These are phyloP conservation scores for Ceyx cyanopectus DNA, from an alignment of 2,113 vertebrate genomes.

Conservation along the genomic window DNA sequence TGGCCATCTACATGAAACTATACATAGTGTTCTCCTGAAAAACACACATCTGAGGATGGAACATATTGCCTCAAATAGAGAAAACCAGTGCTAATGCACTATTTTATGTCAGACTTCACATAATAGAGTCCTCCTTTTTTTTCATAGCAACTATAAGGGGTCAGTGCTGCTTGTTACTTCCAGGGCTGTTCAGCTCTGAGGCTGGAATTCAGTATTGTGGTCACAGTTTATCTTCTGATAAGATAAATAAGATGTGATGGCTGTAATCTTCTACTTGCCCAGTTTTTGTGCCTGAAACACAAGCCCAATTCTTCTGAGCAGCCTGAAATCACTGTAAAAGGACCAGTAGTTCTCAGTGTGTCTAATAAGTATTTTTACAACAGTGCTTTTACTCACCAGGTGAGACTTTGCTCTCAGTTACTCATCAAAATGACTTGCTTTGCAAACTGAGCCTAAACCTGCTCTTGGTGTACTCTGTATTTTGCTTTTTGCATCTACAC, in stretches of 20 bases:
- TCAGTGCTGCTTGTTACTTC: not conserved
- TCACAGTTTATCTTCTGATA: not conserved
- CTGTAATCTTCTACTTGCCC: not conserved
- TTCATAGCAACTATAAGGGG: not conserved
- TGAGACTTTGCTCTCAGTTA: not conserved
- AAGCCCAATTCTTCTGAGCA: not conserved
- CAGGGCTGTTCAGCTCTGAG: not conserved
- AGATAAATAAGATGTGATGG: not conserved
- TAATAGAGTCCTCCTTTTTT: not conserved
- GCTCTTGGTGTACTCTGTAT: not conserved
- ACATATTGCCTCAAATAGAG: not conserved
- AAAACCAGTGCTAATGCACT: not conserved
- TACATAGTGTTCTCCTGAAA: not conserved
- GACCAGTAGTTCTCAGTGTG: not conserved
- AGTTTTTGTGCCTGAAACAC: not conserved
- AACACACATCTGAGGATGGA: not conserved
- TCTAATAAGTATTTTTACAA: not conserved
- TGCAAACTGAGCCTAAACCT: not conserved
- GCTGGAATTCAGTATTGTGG: not conserved
- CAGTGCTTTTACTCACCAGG: not conserved
- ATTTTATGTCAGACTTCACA: not conserved
- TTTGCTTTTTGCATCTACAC: not conserved
- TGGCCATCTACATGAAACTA: not conserved
- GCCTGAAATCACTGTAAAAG: not conserved
- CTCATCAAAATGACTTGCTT: not conserved